A percentile compares a stretch with the other conserved stretches of the same genome.
Conservation (phyloP, 2,888 invertebrate genomes). For the Athetis lepigone region DNA sequence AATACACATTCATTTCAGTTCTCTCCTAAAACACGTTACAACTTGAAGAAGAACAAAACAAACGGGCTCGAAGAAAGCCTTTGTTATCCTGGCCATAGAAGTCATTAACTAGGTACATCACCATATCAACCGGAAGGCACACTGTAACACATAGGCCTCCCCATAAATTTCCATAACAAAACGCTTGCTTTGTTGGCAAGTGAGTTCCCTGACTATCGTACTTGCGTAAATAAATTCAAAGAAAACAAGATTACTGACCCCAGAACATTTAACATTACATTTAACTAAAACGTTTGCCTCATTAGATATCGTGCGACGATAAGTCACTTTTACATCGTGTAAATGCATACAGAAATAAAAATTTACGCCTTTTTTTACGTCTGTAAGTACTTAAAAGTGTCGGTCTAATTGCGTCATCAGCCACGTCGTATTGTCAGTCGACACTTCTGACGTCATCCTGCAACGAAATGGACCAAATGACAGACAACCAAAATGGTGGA, state of each 20-base stretch:
- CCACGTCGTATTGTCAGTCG: slow-evolving; percentile 56
- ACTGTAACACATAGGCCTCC: slow-evolving; percentile 38
- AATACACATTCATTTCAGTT: no score
- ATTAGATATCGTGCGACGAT: slow-evolving; percentile 37
- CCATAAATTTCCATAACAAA: slow-evolving; percentile 50
- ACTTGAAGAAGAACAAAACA: slow-evolving; percentile 11
- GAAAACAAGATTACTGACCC: slow-evolving; percentile 33
- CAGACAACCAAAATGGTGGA: slow-evolving; percentile 55
- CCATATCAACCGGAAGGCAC: slow-evolving; percentile 47
- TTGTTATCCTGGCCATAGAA: slow-evolving; percentile 31
- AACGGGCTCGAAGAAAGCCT: slow-evolving; percentile 29
- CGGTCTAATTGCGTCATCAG: slow-evolving; percentile 64
- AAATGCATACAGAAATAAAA: slow-evolving; percentile 54
- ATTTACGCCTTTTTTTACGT: slow-evolving; percentile 52
- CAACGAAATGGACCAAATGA: slow-evolving; percentile 59
- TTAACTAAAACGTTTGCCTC: slow-evolving; percentile 41
- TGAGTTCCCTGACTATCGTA: slow-evolving; percentile 29
- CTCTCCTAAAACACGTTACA: no score
- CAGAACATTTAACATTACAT: slow-evolving; percentile 3
- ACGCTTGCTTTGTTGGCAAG: slow-evolving; percentile 37
- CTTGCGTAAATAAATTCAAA: slow-evolving; percentile 40
- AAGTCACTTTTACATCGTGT: slow-evolving; percentile 39
- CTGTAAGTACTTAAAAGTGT: slow-evolving; percentile 56
- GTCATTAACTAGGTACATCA: slow-evolving; percentile 47
- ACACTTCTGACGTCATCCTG: slow-evolving; percentile 59